phyloP scores from a whole-genome alignment of 2,888 invertebrate species.

The Crematogaster levior region DNA sequence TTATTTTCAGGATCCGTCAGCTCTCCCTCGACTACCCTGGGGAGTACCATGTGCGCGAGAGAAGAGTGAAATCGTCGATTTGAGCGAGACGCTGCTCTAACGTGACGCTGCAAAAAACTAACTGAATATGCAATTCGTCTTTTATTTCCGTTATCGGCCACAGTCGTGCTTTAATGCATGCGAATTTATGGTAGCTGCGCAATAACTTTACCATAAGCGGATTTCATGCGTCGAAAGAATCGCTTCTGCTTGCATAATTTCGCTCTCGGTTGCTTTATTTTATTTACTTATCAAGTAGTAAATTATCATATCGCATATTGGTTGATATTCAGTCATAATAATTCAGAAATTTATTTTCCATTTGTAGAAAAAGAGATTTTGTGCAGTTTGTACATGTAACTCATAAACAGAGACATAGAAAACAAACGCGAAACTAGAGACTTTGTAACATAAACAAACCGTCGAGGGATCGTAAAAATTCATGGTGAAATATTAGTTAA shows the following conservation, averaged over 20 bases:
- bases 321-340: background rate
- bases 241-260: background rate
- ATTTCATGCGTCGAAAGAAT: constrained; percentile 15
- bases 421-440: constrained; percentile 1
- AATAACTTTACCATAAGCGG: constrained; percentile 1
- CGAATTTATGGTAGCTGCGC: constrained; percentile 15
- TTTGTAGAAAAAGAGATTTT: background rate
- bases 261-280: background rate
- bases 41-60: background rate
- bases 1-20: constrained; percentile 41
- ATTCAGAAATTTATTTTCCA: background rate
- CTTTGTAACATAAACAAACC: constrained; percentile 27
- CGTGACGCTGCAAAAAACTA: constrained; percentile 25
- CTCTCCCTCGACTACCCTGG: background rate
- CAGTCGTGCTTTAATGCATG: background rate
- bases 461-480: constrained; percentile 4
- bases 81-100: constrained; percentile 22
- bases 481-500: constrained; percentile 27
- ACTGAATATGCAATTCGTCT: constrained; percentile 40
- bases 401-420: background rate
- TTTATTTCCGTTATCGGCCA: constrained; percentile 38
- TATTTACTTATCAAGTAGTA: background rate
- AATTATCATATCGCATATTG: background rate
- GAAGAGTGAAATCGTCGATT: constrained; percentile 19
- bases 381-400: background rate